Evolutionary conservation across 2,113 vertebrate species (phyloP).

Genomic region (Galbula dea): DNA sequence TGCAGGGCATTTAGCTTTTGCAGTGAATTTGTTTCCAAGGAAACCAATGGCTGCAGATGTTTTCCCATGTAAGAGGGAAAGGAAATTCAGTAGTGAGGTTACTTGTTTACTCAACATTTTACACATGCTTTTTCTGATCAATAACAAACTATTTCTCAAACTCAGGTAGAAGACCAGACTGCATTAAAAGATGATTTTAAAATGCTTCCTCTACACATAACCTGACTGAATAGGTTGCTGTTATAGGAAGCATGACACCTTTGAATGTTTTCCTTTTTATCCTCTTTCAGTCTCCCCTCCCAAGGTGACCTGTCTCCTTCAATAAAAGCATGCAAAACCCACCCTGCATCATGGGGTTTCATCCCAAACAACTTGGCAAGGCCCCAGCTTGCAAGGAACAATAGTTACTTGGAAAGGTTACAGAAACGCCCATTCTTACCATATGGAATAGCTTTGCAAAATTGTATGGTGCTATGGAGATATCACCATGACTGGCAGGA

Average conservation of each 20-base stretch:
- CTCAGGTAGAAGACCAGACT: not conserved
- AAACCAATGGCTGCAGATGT: conserved; percentile 60
- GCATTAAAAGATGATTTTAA: not conserved
- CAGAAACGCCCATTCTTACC: not conserved
- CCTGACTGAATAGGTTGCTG: not conserved
- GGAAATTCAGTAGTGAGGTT: not conserved
- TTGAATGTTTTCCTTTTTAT: not conserved
- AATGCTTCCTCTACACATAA: not conserved
- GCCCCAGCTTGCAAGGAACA: not conserved
- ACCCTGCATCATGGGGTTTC: rapidly evolving
- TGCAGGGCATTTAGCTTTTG: conserved; percentile 11
- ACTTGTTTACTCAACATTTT: not conserved
- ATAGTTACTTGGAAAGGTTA: not conserved
- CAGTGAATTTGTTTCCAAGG: conserved; percentile 60
- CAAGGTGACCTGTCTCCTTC: not conserved
- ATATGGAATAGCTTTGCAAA: not conserved
- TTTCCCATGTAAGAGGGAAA: not conserved
- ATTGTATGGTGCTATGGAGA: not conserved
- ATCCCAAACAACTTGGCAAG: not conserved
- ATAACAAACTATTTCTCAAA: not conserved
- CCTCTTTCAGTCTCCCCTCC: not conserved
- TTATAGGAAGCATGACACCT: not conserved
- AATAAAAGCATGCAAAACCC: not conserved
- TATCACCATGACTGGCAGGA: not conserved
- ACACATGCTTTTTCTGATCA: not conserved